phyloP scores from a whole-genome alignment of 2,113 vertebrate species.

The Saiga tatarica region DNA sequence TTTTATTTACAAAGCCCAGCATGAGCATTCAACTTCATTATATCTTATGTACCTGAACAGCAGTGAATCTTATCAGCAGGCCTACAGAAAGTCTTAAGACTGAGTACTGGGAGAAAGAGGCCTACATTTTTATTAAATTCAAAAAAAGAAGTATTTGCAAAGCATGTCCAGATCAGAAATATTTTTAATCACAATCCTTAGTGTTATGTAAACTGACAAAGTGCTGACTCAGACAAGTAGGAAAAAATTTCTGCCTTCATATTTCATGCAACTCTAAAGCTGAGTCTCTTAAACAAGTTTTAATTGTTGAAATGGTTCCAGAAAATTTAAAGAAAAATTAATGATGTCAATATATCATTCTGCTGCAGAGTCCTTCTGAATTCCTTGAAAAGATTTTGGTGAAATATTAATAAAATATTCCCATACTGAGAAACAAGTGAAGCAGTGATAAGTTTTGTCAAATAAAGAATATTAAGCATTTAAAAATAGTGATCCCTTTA shows the following conservation, averaged over 20 bases:
- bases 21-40: slow-evolving; percentile 84
- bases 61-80: slow-evolving; percentile 76
- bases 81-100: slow-evolving; percentile 76
- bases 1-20: slow-evolving; percentile 82
- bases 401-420: slow-evolving; percentile 19
- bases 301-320: slow-evolving; percentile 70
- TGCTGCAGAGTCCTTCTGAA: background rate
- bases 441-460: background rate
- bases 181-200: slow-evolving; percentile 69
- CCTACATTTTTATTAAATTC: background rate
- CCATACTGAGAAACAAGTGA: slow-evolving; percentile 14
- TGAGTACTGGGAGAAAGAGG: slow-evolving; percentile 48
- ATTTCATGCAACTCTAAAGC: slow-evolving; percentile 57
- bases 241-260: slow-evolving; percentile 71
- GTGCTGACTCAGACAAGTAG: slow-evolving; percentile 64
- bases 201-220: slow-evolving; percentile 60
- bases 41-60: slow-evolving; percentile 74
- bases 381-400: background rate
- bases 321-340: slow-evolving; percentile 40
- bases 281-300: slow-evolving; percentile 71
- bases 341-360: background rate
- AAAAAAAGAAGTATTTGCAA: slow-evolving; percentile 63
- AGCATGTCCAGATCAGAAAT: slow-evolving; percentile 45
- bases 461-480: background rate
- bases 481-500: background rate